Evolutionary conservation across 2,797 vertebrate genomes (phyloP).

Genomic region (Catostomus latipinnis): DNA sequence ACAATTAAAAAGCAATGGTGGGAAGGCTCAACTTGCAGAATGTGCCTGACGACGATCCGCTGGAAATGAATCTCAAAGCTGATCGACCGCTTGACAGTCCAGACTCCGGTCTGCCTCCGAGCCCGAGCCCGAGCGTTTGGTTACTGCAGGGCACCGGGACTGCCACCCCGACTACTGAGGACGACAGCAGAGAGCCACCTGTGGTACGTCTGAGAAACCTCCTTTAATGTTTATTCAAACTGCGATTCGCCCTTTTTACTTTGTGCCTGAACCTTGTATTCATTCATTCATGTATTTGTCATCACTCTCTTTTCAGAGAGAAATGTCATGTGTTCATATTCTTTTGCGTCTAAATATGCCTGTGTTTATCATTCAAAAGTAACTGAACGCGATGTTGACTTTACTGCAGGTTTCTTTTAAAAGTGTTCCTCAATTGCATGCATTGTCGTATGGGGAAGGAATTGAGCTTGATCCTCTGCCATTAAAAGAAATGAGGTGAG

Average conservation of each 20-base stretch:
- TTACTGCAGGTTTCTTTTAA: conserved; percentile 71
- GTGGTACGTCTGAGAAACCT: conserved; percentile 62
- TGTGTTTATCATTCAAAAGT: no score
- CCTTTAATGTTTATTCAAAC: not conserved
- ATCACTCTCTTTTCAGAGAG: no score
- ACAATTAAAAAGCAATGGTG: conserved; percentile 80
- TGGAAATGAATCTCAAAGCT: conserved; percentile 88
- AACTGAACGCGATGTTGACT: not conserved
- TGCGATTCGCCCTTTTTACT: not conserved
- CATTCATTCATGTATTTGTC: no score
- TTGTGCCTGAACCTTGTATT: no score
- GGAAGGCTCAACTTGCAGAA: conserved; percentile 88
- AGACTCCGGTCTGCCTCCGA: conserved; percentile 87
- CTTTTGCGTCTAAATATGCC: no score
- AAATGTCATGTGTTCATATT: no score
- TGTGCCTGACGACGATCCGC: conserved; percentile 84
- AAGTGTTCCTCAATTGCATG: conserved; percentile 69
- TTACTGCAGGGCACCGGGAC: conserved; percentile 75
- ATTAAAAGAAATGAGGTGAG: conserved; percentile 90
- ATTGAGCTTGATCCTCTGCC: conserved; percentile 91
- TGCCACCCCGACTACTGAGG: conserved; percentile 72
- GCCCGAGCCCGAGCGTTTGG: conserved; percentile 86
- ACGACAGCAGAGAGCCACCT: conserved; percentile 66
- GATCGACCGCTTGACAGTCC: conserved; percentile 91
- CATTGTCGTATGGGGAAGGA: conserved; percentile 92